Conservation (phyloP, 1,140 invertebrate genomes). For the Drosophila persimilis region DNA sequence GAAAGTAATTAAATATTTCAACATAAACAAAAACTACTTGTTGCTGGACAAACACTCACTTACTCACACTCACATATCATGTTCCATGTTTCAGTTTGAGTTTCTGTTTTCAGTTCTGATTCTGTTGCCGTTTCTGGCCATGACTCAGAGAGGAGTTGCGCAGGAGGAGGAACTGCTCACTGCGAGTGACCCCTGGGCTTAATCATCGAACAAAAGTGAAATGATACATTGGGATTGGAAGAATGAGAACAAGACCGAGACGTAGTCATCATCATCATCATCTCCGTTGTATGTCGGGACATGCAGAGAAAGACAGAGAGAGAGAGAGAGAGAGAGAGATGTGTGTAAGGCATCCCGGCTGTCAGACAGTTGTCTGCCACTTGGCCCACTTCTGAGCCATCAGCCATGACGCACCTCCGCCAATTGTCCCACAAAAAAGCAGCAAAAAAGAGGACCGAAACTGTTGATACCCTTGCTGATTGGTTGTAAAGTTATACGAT, state of each 20-base stretch:
- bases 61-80: conserved; percentile 47
- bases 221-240: conserved; percentile 40
- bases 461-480: not conserved
- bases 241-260: conserved; percentile 17
- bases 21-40: conserved; percentile 71
- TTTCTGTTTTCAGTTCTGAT: conserved; percentile 23
- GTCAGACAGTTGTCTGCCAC: conserved; percentile 62
- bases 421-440: conserved; percentile 39
- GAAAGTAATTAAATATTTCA: conserved; percentile 78
- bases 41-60: conserved; percentile 47
- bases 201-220: conserved; percentile 46
- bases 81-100: conserved; percentile 49
- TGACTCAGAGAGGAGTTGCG: conserved; percentile 62
- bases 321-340: conserved; percentile 20
- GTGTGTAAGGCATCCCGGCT: conserved; percentile 37
- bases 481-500: no score
- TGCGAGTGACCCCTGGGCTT: conserved; percentile 20
- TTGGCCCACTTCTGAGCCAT: conserved; percentile 70
- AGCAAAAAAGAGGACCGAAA: conserved; percentile 13
- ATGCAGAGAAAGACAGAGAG: conserved; percentile 20
- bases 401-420: conserved; percentile 60
- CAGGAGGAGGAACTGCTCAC: no score
- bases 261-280: not conserved
- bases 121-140: conserved; percentile 45
- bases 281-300: conserved; percentile 21